phyloP scores from a whole-genome alignment of 1,140 invertebrate species.

The Tetramorium alpestre region DNA sequence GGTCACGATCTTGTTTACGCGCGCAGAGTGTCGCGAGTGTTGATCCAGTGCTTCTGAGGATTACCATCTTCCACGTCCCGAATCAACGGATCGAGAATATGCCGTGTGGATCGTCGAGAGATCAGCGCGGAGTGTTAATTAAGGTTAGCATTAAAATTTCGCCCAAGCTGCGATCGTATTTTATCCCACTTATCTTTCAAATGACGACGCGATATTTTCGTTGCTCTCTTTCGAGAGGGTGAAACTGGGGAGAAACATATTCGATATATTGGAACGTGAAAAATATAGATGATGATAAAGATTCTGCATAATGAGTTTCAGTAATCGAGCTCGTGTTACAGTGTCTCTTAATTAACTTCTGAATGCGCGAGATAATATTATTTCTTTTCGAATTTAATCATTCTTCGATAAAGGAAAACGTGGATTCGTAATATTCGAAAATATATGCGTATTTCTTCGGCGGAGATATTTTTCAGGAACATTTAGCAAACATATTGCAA shows the following conservation, averaged over 20 bases:
- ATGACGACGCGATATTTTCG: not conserved
- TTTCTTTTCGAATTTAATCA: not conserved
- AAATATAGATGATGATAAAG: not conserved
- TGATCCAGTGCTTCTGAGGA: not conserved
- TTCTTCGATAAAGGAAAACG: not conserved
- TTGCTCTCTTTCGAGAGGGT: not conserved
- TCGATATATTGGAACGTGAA: not conserved
- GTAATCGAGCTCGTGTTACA: not conserved
- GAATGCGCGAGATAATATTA: not conserved
- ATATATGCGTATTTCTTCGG: not conserved
- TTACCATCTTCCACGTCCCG: not conserved
- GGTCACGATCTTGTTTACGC: not conserved
- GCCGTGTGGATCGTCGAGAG: not conserved
- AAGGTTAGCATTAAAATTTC: not conserved
- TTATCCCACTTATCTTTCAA: not conserved
- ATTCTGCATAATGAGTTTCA: not conserved
- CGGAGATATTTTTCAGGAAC: not conserved
- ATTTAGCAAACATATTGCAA: not conserved
- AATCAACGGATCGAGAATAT: not conserved
- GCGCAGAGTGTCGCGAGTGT: not conserved
- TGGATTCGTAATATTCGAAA: not conserved
- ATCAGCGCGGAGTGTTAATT: not conserved
- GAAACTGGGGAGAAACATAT: not conserved
- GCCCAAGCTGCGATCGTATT: not conserved
- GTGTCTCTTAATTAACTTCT: not conserved